A percentile compares a stretch with the other conserved stretches of the same genome.
phyloP scores from a whole-genome alignment of 2,797 vertebrate species.

The Syngnathus acus region DNA sequence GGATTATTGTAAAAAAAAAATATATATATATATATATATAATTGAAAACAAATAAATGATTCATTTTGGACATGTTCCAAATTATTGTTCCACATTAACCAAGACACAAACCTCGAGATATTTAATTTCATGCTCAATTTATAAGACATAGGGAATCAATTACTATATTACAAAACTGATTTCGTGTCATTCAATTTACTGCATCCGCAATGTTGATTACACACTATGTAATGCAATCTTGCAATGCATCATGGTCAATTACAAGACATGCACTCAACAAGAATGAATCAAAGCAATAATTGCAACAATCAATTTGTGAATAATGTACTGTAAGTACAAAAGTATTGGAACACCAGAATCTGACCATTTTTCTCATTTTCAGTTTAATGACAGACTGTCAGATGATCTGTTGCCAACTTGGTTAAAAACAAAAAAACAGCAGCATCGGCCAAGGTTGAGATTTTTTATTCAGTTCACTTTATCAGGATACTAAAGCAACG shows the following conservation, averaged over 20 bases:
- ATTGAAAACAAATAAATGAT: neutral
- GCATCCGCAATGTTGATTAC: neutral
- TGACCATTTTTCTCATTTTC: neutral
- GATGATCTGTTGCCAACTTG: no score
- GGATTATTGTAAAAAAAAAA: neutral
- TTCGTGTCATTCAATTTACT: neutral
- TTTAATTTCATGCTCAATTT: slow-evolving; percentile 4
- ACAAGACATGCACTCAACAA: neutral
- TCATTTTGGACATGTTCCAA: neutral
- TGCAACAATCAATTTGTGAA: neutral
- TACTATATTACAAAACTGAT: neutral
- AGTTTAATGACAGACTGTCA: neutral
- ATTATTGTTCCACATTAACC: neutral
- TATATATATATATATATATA: neutral
- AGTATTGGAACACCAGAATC: neutral
- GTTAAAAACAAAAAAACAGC: neutral
- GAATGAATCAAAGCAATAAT: neutral
- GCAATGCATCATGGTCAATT: neutral
- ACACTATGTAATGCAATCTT: neutral
- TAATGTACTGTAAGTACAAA: no score
- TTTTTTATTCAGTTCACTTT: neutral
- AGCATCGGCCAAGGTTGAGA: neutral
- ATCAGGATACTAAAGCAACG: neutral
- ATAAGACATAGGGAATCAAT: neutral
- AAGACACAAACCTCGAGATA: neutral